A percentile compares a stretch with the other conserved stretches of the same genome.
Conservation (phyloP, 2,113 vertebrate genomes). For the Rhynchopsitta pachyrhyncha region DNA sequence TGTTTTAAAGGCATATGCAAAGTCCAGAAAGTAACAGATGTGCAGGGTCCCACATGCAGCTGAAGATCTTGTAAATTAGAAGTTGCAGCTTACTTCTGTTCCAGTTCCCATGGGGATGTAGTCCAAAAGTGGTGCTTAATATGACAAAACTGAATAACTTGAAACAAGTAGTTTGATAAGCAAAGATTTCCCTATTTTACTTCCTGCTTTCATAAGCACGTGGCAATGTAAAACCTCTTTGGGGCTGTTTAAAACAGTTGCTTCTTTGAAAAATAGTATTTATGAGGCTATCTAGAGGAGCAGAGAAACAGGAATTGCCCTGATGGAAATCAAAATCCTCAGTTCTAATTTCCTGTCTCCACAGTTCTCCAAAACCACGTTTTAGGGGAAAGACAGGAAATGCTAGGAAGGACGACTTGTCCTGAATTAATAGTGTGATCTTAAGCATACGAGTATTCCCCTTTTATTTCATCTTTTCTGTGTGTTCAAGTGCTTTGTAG, state of each 20-base stretch:
- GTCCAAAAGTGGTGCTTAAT: background rate
- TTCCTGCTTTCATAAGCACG: background rate
- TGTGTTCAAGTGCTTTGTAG: background rate
- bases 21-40: background rate
- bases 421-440: background rate
- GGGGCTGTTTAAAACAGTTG: background rate
- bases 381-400: background rate
- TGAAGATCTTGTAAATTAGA: background rate
- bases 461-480: background rate
- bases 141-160: background rate
- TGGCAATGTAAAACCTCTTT: background rate
- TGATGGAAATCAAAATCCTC: background rate
- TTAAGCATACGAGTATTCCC: background rate
- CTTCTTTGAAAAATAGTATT: background rate
- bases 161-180: background rate
- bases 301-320: background rate
- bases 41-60: background rate
- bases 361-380: background rate
- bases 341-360: background rate
- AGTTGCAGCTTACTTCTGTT: background rate
- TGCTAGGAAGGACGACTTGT: background rate
- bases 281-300: background rate
- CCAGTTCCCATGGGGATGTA: background rate
- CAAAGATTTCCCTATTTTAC: constrained; percentile 7
- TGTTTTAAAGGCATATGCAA: background rate